Evolutionary conservation across 2,797 vertebrate genomes (phyloP).

Genomic region (Forpus xanthops): DNA sequence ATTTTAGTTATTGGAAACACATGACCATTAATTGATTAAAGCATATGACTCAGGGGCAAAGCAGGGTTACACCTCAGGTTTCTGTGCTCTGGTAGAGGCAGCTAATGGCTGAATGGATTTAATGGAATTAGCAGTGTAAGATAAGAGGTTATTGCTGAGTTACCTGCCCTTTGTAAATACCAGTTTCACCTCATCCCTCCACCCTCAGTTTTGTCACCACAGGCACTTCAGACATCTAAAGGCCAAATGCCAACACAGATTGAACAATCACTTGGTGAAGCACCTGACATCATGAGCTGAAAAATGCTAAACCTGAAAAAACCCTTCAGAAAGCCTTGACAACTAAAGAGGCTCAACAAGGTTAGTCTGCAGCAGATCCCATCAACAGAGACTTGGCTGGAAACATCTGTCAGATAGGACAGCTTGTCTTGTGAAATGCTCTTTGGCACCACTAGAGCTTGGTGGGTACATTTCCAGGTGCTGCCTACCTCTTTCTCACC

Average conservation of each 20-base stretch:
- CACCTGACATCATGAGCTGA: background rate
- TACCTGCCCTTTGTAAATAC: background rate
- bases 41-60: background rate
- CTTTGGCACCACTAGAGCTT: background rate
- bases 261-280: background rate
- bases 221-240: background rate
- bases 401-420: background rate
- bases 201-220: background rate
- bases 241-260: background rate
- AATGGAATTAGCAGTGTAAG: background rate
- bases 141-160: background rate
- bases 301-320: background rate
- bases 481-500: background rate
- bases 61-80: background rate
- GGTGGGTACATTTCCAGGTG: rapidly evolving
- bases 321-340: background rate
- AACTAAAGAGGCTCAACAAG: background rate
- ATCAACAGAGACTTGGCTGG: background rate
- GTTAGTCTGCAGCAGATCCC: background rate
- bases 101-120: background rate
- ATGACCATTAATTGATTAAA: background rate
- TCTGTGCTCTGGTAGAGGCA: background rate
- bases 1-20: background rate
- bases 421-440: rapidly evolving
- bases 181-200: background rate